A percentile compares a stretch with the other conserved stretches of the same genome.
phyloP scores from a whole-genome alignment of 2,888 invertebrate species.

The Noctua pronuba region DNA sequence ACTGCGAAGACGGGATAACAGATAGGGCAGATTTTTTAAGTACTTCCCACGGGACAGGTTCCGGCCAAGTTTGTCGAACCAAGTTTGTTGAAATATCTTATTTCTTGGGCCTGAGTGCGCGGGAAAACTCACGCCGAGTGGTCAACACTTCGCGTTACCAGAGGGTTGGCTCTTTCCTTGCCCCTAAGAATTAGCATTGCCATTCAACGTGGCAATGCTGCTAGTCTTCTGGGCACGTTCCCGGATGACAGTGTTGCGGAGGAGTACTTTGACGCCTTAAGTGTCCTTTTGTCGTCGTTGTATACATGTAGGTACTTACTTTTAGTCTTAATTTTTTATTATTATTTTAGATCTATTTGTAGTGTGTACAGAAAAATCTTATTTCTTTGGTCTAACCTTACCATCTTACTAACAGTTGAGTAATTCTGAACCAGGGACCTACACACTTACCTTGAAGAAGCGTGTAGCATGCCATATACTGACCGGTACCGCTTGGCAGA shows the following conservation, averaged over 20 bases:
- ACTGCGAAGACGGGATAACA: neutral
- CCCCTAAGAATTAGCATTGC: too few relatives aligned
- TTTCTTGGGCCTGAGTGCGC: neutral
- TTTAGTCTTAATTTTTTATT: too few relatives aligned
- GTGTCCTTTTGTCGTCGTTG: too few relatives aligned
- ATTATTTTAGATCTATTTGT: too few relatives aligned
- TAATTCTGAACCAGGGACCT: neutral
- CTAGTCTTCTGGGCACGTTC: too few relatives aligned
- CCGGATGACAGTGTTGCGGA: too few relatives aligned
- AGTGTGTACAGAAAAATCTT: too few relatives aligned
- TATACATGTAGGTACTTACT: too few relatives aligned
- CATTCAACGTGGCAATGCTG: too few relatives aligned
- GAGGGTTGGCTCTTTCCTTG: neutral
- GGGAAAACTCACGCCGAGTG: too few relatives aligned
- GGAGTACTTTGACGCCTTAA: too few relatives aligned
- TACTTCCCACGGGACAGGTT: neutral
- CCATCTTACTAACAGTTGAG: neutral
- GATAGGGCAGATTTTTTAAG: neutral
- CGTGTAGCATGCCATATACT: neutral
- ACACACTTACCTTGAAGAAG: neutral
- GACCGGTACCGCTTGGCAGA: neutral
- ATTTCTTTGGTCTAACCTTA: neutral
- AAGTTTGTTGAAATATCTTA: neutral
- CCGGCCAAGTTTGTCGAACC: neutral
- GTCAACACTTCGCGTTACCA: neutral